Evolutionary conservation across 2,888 invertebrate genomes (phyloP), one percentile per base, ranked within the genome.

Genomic region (Chesias legatella): DNA sequence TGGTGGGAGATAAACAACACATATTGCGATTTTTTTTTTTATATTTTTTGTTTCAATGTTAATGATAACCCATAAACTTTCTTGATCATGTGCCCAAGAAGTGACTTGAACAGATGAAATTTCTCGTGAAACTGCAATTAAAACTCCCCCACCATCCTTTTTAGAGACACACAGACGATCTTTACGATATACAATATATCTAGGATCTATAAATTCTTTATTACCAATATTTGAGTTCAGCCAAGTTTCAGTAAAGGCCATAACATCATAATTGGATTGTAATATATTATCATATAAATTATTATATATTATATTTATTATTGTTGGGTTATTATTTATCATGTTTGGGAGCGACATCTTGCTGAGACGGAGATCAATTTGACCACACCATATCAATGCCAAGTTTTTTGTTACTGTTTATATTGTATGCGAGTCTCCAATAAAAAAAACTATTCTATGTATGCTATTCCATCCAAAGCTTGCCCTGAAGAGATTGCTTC

Each of bases 11-110:
- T 36, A 36, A 17, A 36, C 24, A 1, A 25, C 6, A 7, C 36
- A 29, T 7, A 36, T 30, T 1, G 10, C 17, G n/a, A n/a, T n/a
- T n/a, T n/a, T n/a, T n/a, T n/a, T n/a, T n/a, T n/a, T n/a, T n/a
- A 4, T 24, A 9, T 7, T 29, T 36, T 24, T 36, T 23, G 7
- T 7, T 26, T 8, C 1, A 37, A 7, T 7, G 26, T 21, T 1
- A n/a, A n/a, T n/a, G n/a, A n/a, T n/a, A n/a, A 37, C 21, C 37
- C 37, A 31, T 20, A 37, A 6, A 11, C 25, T 30, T 7, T 36
- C 36, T 17, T 21, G 9, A 7, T 17, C 6, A 1, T 13, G 6
- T 23, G 30, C 36, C 36, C 36, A 37, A 10, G 7, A n/a, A 1
- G 1, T 7, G 7, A 25, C 10, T 10, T 30, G 8, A 20, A 7